Conservation (phyloP, 1,140 invertebrate species). For the Calephelis virginiensis region DNA sequence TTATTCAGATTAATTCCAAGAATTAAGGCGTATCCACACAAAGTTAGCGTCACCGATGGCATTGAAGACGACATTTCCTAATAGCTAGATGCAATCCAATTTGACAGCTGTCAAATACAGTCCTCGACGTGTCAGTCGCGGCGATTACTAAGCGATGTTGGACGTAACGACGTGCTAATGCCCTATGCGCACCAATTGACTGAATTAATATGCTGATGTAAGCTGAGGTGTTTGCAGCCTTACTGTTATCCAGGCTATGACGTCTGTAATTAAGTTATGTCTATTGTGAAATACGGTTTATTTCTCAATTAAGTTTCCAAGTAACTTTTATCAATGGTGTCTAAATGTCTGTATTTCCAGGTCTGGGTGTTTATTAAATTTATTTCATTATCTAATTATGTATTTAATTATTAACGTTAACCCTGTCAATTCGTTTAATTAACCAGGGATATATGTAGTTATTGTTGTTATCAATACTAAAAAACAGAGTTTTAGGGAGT, state of each 20-base stretch:
- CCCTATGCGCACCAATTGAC: slow-evolving; percentile 56
- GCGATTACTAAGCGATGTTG: slow-evolving; percentile 54
- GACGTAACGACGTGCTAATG: slow-evolving; percentile 63
- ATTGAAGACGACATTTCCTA: slow-evolving; percentile 54
- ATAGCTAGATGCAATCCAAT: slow-evolving; percentile 72
- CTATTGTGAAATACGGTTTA: neutral
- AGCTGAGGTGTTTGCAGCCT: slow-evolving; percentile 36
- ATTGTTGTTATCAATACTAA: too few species aligned
- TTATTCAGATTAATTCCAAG: too few species aligned
- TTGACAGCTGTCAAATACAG: slow-evolving; percentile 75
- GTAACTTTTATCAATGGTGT: too few species aligned
- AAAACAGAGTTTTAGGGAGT: too few species aligned
- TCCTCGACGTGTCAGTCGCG: slow-evolving; percentile 59
- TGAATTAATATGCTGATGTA: slow-evolving; percentile 72
- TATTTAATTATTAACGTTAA: too few species aligned
- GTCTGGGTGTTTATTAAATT: too few species aligned
- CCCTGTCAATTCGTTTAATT: too few species aligned
- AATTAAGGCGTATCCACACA: slow-evolving; percentile 35
- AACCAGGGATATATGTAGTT: too few species aligned
- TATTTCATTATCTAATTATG: too few species aligned
- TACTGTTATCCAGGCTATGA: slow-evolving; percentile 2
- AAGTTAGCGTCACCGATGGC: slow-evolving; percentile 25
- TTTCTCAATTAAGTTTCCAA: neutral
- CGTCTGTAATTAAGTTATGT: slow-evolving; percentile 2
- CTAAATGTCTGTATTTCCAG: too few species aligned